Base-by-base conservation (phyloP, 2,888 invertebrate species). In the Pollenia angustigena region DNA sequence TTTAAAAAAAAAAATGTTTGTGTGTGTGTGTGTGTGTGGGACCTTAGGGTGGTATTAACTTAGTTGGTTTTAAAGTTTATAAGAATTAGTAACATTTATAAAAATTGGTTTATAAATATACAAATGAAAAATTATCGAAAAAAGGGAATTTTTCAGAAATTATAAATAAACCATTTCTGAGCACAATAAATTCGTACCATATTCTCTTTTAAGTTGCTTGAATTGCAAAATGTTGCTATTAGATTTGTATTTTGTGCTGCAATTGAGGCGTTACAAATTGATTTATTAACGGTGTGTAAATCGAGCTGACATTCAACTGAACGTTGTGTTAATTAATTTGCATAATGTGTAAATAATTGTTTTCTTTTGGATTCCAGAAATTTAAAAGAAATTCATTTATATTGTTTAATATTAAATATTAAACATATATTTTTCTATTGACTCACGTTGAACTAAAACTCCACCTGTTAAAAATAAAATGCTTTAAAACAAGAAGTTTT, bases 181-280 rank as follows among this genome's bases (percentile, higher is more conserved):
- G 6, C 32, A 32, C 6, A 32, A 32, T 32, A 6, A 32, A 32
- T 32, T 32, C 32, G 32, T 23, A 23, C 23, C 6, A 32, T 32
- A 32, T 32, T 32, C 4, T 32, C 32, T 32, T 32, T 6, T 6
- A 32, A 32, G 32, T 6, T 32, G 32, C 32, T 32, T 32, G 6
- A 23, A 42, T 60, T 60, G 2, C 18, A 40, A 74, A 69, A 32
- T 62, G 68, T 52, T 52, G 48, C 40, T 14, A 68, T 60, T 54
- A 68, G 10, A 12, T 40, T 12, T 42, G 52, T 50, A 10, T 9
- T 16, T 23, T 40, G 10, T 66, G 6, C n/a, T 54, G 60, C 75
- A 74, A 62, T 69, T 75, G 56, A 80, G 69, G 69, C 75, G 68
- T 79, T 75, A 76, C 16, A 81, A 84, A 81, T 72, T 81, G 84